Conservation (phyloP, 2,888 invertebrate species). For the Sturmia bella region DNA sequence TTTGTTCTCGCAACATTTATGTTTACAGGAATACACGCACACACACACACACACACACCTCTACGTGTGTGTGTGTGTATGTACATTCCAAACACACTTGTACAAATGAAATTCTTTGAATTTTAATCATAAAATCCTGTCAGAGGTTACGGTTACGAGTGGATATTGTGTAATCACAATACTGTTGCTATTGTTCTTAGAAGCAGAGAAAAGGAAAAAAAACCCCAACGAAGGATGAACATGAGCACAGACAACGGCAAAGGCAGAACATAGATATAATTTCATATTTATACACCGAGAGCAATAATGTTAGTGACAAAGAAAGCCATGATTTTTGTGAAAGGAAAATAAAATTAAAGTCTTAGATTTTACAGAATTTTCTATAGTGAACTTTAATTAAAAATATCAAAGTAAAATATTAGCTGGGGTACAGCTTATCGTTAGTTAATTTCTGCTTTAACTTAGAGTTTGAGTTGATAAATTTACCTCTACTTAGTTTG, state of each 20-base stretch:
- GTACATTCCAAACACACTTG: background rate
- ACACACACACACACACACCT: background rate
- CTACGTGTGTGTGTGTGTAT: too few relatives aligned
- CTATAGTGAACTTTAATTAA: too few relatives aligned
- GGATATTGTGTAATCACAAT: conserved; percentile 24
- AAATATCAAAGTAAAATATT: too few relatives aligned
- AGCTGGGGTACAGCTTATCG: too few relatives aligned
- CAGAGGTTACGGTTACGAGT: conserved; percentile 60
- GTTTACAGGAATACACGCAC: background rate
- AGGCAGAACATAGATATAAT: conserved; percentile 27
- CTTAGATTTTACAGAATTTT: too few relatives aligned
- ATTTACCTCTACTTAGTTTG: too few relatives aligned
- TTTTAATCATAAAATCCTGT: conserved; percentile 56
- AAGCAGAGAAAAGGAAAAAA: background rate
- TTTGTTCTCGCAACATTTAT: conserved; percentile 1
- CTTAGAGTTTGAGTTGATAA: too few relatives aligned
- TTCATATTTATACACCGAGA: conserved; percentile 36
- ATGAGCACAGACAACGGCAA: conserved; percentile 19
- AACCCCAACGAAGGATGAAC: conserved; percentile 51
- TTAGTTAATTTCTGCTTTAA: too few relatives aligned
- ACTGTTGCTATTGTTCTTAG: conserved; percentile 31
- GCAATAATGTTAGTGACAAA: background rate
- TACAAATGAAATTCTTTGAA: conserved; percentile 29
- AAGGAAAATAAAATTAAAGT: too few relatives aligned
- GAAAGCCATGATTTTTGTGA: too few relatives aligned